These are phyloP conservation scores for Ischnura elegans DNA, from an alignment of 2,888 invertebrate species.

Conservation along the genomic window DNA sequence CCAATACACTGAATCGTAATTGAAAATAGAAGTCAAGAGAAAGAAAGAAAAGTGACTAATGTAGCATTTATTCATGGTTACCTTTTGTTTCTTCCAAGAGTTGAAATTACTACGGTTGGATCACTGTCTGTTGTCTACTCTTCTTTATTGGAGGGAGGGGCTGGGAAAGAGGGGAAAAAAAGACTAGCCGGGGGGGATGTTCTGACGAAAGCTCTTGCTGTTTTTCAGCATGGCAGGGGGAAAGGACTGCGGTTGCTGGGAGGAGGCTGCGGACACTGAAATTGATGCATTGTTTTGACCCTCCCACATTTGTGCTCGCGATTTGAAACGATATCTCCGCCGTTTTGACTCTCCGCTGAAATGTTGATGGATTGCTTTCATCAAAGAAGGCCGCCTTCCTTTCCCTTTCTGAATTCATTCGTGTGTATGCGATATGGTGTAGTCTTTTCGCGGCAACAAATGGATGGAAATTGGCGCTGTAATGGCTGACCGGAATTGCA, in stretches of 20 bases:
- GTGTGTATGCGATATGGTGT: neutral
- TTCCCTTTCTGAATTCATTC: neutral
- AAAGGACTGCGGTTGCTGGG: neutral
- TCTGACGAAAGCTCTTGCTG: neutral
- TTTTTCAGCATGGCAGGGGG: neutral
- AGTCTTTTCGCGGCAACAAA: neutral
- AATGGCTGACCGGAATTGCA: no score
- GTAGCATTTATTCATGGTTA: no score
- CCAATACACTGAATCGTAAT: no score
- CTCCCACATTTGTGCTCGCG: neutral
- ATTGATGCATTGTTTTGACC: neutral
- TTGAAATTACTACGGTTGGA: no score
- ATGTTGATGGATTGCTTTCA: neutral
- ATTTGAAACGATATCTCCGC: neutral
- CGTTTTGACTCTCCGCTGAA: neutral
- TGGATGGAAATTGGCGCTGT: neutral
- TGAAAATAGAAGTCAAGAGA: no score
- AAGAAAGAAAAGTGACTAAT: no score
- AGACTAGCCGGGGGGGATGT: neutral
- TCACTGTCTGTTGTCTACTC: no score
- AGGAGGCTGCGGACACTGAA: neutral
- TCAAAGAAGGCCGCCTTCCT: neutral
- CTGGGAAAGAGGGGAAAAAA: neutral
- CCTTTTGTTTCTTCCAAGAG: no score
- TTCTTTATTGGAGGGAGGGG: no score